Evolutionary conservation across 1,140 invertebrate species (phyloP), one percentile per base, ranked within the genome.

Genomic region (Drosophila sucinea): DNA sequence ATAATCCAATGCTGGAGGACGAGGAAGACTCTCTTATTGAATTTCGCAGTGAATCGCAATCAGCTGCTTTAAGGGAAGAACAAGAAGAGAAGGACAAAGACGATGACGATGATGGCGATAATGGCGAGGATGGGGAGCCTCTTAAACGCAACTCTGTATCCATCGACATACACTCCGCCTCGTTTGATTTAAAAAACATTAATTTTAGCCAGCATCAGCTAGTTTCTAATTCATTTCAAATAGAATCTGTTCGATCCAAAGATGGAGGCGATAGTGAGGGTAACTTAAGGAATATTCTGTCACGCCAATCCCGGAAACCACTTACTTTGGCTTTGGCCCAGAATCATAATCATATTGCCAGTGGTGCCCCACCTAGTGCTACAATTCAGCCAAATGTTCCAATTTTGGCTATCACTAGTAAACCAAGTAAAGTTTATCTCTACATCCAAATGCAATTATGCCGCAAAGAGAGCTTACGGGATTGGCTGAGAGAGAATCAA

Each of bases 361-460:
- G 60, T 5, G 65, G 27, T 8, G 60, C 71, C 23, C 66, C 76
- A 3, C 65, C 61, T 6, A 84, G 78, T 73, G 70, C 77, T 7
- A 56, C 63, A 17, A 57, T 70, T 3, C 77, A 67, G 5, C 44
- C 23, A 51, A 85, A 78, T 57, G 71, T 75, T 29, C 2, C 23
- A 27, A 23, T 56, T 3, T 7, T 54, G 25, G n/a, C 41, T 2
- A 51, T 51, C 23, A 51, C 44, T 27, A 51, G 23, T 1, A 90
- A 81, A 55, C 76, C 81, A 3, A 77, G 70, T 80, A 86, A 94
- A 92, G 94, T 96, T 90, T 98, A 96, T 92, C 93, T 99, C 1
- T 99, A 98, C 85, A 99, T 99, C 90, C 98, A 99, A 92, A 99
- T 99, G 98, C 98, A 99, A 92, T 91, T 99, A 51, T 99, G 98